These are phyloP conservation scores for Sarcophilus harrisii DNA, from an alignment of 2,797 vertebrate species.

Conservation along the genomic window DNA sequence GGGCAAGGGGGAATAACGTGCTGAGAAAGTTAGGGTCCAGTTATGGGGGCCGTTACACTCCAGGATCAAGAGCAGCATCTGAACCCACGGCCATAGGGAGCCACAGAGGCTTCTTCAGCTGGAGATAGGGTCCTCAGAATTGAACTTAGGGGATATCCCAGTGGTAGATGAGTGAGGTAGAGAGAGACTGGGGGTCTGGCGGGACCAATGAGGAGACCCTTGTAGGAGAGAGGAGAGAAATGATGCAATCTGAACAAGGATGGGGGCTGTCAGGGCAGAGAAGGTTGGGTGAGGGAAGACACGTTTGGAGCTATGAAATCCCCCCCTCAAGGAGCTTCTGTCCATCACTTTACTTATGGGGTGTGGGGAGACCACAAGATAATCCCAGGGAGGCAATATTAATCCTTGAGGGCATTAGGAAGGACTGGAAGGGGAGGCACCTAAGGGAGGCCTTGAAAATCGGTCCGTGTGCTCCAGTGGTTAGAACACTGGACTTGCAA, in stretches of 20 bases:
- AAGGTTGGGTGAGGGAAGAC: neutral
- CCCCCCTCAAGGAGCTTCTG: neutral
- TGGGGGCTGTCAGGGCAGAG: neutral
- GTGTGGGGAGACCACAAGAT: neutral
- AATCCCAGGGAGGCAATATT: no score
- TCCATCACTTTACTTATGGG: conserved; percentile 30
- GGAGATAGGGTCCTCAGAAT: neutral
- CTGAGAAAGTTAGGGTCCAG: no score
- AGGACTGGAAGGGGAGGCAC: neutral
- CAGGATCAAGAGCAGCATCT: neutral
- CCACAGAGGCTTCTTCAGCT: neutral
- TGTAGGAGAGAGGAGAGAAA: neutral
- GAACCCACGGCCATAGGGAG: neutral
- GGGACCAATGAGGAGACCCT: neutral
- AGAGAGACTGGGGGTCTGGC: no score
- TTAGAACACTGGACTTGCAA: neutral
- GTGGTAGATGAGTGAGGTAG: neutral
- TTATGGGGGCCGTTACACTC: neutral
- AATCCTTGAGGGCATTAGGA: neutral
- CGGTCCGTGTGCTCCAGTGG: neutral
- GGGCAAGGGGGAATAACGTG: neutral
- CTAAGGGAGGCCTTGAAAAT: neutral
- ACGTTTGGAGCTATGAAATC: neutral
- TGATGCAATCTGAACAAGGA: neutral
- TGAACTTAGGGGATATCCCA: no score